phyloP scores from a whole-genome alignment of 2,888 invertebrate species.

The Plebejus anna region DNA sequence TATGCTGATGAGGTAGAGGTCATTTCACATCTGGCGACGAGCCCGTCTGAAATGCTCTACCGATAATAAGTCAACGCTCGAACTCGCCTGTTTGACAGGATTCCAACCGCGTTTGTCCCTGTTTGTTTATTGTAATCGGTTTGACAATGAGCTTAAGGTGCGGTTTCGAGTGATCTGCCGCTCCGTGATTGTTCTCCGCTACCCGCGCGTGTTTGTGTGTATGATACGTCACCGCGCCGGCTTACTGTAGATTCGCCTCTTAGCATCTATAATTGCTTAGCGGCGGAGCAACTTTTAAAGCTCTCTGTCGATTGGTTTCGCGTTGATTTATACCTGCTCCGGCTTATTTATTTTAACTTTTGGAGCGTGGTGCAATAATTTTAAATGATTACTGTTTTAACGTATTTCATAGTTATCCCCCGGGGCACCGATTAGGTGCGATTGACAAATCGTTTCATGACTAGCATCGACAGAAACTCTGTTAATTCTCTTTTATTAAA shows the following conservation, averaged over 20 bases:
- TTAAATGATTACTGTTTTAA: conserved; percentile 8
- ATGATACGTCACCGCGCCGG: conserved; percentile 76
- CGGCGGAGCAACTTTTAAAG: conserved; percentile 67
- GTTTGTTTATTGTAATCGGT: conserved; percentile 81
- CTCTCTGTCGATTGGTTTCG: conserved; percentile 55
- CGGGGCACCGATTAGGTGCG: neutral
- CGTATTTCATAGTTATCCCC: conserved; percentile 9
- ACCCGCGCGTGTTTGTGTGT: conserved; percentile 73
- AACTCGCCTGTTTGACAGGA: conserved; percentile 80
- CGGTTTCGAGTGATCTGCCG: conserved; percentile 78
- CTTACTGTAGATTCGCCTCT: conserved; percentile 77
- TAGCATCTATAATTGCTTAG: conserved; percentile 75
- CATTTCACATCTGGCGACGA: conserved; percentile 41
- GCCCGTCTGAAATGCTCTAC: conserved; percentile 72
- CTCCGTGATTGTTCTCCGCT: conserved; percentile 58
- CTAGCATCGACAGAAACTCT: neutral
- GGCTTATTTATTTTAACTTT: conserved; percentile 26
- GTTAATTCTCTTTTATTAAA: neutral
- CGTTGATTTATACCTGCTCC: conserved; percentile 39
- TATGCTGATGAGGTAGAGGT: conserved; percentile 43
- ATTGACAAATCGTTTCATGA: conserved; percentile 1
- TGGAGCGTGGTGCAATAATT: conserved; percentile 5
- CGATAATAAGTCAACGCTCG: conserved; percentile 80
- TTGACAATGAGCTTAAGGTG: conserved; percentile 80
- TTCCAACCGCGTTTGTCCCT: conserved; percentile 80